These are phyloP conservation scores for Callyntrura guangdongensis DNA, from an alignment of 2,888 invertebrate genomes.

Conservation along the genomic window DNA sequence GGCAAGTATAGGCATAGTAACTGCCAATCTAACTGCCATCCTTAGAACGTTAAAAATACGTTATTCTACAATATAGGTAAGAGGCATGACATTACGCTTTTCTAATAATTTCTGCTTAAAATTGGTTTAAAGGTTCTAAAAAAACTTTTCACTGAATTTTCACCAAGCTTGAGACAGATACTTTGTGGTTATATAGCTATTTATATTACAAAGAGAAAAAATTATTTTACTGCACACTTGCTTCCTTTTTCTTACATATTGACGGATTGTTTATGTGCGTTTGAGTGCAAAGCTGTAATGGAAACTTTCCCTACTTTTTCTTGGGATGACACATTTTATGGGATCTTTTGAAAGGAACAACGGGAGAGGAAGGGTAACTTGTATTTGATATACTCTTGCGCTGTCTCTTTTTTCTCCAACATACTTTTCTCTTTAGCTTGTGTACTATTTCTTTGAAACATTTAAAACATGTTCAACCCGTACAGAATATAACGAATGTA, in stretches of 20 bases:
- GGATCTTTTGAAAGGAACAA: conserved; percentile 19
- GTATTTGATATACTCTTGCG: neutral
- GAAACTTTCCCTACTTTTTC: neutral
- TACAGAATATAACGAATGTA: neutral
- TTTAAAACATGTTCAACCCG: neutral
- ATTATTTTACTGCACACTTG: too few species aligned
- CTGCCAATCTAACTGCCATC: too few species aligned
- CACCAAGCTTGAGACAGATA: neutral
- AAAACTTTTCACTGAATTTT: too few species aligned
- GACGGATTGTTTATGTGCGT: neutral
- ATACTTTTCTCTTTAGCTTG: neutral
- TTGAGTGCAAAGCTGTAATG: neutral
- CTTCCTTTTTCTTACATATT: neutral
- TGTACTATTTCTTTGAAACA: conserved; percentile 6
- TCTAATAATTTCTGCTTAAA: too few species aligned
- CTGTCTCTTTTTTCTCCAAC: neutral
- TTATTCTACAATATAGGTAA: neutral
- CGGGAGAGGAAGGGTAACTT: neutral
- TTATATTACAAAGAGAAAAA: too few species aligned
- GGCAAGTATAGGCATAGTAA: too few species aligned
- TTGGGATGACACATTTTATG: conserved; percentile 54
- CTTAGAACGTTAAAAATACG: too few species aligned
- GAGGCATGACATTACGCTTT: too few species aligned
- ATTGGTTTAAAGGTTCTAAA: too few species aligned
- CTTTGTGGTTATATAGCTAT: too few species aligned